These are phyloP conservation scores for Seriola aureovittata DNA, from an alignment of 2,113 vertebrate genomes.

Conservation along the genomic window DNA sequence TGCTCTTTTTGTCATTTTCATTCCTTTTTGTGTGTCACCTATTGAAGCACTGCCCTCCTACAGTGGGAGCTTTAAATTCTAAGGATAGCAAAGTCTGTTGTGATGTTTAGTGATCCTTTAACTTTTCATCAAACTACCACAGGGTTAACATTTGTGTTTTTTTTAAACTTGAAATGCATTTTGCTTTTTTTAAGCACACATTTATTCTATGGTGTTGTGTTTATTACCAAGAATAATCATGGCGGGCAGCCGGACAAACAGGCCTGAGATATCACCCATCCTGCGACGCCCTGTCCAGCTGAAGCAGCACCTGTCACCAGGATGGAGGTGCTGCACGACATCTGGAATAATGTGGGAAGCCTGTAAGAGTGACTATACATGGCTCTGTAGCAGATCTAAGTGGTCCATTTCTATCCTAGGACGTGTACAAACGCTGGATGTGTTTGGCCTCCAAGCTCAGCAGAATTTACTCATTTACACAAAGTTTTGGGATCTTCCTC, in stretches of 20 bases:
- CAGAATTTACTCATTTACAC: not conserved
- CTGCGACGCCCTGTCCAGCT: not conserved
- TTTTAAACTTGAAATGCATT: no score
- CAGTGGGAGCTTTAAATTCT: not conserved
- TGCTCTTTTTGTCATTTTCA: slow-evolving; percentile 4
- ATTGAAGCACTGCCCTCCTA: no score
- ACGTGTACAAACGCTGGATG: not conserved
- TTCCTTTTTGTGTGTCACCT: not conserved
- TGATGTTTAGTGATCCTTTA: not conserved
- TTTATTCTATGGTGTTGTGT: not conserved
- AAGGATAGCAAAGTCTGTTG: not conserved
- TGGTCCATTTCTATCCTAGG: no score
- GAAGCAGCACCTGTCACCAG: slow-evolving; percentile 13
- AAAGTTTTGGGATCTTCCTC: not conserved
- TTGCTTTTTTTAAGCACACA: not conserved
- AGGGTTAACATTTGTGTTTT: no score
- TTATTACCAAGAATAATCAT: not conserved
- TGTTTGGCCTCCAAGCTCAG: not conserved
- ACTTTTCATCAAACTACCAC: no score
- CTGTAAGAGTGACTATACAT: not conserved
- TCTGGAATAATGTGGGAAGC: not conserved
- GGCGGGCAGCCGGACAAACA: not conserved
- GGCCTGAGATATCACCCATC: not conserved
- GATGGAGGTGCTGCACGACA: slow-evolving; percentile 1
- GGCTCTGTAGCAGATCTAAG: no score